Evolutionary conservation across 1,140 invertebrate species (phyloP), one percentile per base, ranked within the genome.

Genomic region (Caenorhabditis latens): DNA sequence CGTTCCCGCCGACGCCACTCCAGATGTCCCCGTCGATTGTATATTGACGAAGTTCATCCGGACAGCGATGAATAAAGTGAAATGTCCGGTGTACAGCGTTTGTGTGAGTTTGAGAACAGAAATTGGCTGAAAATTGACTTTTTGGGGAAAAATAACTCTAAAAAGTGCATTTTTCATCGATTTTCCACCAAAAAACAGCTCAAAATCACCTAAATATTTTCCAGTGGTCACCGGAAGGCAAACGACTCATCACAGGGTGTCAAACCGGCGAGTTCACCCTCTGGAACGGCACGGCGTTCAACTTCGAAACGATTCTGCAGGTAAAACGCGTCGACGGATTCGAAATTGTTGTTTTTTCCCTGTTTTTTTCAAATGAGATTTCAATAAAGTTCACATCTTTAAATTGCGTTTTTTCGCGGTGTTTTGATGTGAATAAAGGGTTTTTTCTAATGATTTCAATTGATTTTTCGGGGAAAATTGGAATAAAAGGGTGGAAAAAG

Each of bases 271-370:
- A 99, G 94, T 99, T 99, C 92, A 99, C 98, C 0, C 94, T 99
- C 3, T 99, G 98, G 98, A 99, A 99, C 94, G 98, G 98, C 32
- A 94, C 99, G 8, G 99, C 98, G 9, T 99, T 99, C 93, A 99
- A 99, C 94, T 99, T 99, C 94, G 98, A 99, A 94, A 99, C 98
- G 63, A 99, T 99, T 93, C 94, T 99, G 65, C 98, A 99, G 95
- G 96, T 97, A 94, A 93, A 57, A 32, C 16, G 8, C 90, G 93
- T 57, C 75, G 87, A 53, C 53, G 46, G 71, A 79, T 83, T 79
- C 24, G 32, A 32, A 32, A 42, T 42, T 48, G 0, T 50, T 48
- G 11, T 43, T 50, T 19, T 21, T 24, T 43, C 53, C 8, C 32
- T 50, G n/a, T 40, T 13, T 21, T n/a, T 43, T 21, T 19, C 19